Percentiles rank a stretch among this genome's conserved stretches.
Conservation (phyloP, 1,140 invertebrate species). For the Atta colombica region DNA sequence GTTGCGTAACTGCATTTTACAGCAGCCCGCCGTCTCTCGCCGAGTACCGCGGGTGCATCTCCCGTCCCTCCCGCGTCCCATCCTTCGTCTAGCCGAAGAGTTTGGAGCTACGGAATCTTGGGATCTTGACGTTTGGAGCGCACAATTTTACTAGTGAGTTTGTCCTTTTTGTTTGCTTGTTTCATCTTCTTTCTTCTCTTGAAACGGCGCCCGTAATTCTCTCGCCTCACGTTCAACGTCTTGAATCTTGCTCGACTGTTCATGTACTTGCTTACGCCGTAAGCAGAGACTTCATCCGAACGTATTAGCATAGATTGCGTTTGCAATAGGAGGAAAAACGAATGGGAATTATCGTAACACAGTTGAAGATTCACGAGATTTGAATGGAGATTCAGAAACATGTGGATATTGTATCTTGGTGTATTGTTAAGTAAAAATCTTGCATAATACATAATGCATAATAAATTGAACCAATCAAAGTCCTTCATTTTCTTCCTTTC, state of each 20-base stretch:
- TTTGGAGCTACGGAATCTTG: conserved; percentile 26
- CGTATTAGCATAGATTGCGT: background rate
- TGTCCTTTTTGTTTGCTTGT: background rate
- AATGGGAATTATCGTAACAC: background rate
- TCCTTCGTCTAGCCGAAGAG: background rate
- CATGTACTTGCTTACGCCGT: background rate
- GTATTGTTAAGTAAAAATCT: background rate
- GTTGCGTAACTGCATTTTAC: conserved; percentile 82
- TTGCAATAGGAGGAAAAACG: background rate
- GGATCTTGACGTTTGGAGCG: conserved; percentile 37
- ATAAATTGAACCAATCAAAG: too few species aligned
- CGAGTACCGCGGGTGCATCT: conserved; percentile 30
- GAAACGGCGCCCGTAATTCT: background rate
- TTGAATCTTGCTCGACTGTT: background rate
- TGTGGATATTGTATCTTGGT: background rate
- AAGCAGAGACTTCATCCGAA: background rate
- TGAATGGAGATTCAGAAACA: background rate
- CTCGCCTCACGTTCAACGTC: background rate
- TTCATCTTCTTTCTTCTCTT: background rate
- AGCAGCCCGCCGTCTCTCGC: conserved; percentile 46
- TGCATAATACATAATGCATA: too few species aligned
- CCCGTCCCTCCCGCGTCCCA: background rate
- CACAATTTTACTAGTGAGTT: conserved; percentile 41
- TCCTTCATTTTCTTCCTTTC: too few species aligned
- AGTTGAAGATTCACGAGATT: background rate